These are phyloP conservation scores for Cephalopterus ornatus DNA, from an alignment of 2,113 vertebrate genomes.

Conservation along the genomic window DNA sequence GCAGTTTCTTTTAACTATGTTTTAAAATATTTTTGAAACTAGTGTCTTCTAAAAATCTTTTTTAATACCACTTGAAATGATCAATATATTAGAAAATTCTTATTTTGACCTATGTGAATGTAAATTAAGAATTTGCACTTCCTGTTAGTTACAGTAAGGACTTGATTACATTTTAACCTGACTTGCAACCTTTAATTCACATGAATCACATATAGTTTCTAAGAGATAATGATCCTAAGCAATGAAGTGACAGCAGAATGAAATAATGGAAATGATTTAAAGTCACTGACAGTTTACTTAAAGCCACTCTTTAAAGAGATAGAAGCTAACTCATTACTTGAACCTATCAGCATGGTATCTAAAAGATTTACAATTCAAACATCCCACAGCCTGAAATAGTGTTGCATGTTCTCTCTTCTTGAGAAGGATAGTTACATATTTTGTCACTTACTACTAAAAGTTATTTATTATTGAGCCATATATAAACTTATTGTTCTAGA, in stretches of 20 bases:
- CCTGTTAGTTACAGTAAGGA: neutral
- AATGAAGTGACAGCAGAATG: neutral
- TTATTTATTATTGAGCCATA: neutral
- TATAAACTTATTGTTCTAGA: neutral
- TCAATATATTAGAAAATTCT: neutral
- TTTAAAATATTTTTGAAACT: neutral
- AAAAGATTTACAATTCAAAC: neutral
- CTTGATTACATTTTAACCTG: neutral
- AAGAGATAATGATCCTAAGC: neutral
- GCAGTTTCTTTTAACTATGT: neutral
- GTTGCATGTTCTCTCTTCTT: neutral
- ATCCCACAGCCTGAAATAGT: neutral
- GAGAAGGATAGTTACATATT: neutral
- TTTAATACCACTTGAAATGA: neutral
- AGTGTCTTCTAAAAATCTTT: neutral
- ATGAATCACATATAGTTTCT: neutral
- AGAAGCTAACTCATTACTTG: neutral
- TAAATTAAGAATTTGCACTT: neutral
- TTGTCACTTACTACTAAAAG: neutral
- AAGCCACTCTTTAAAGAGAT: neutral
- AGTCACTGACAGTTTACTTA: neutral
- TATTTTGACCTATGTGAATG: neutral
- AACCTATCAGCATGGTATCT: accelerated
- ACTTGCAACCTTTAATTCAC: neutral
- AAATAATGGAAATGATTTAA: neutral